phyloP scores from a whole-genome alignment of 2,797 vertebrate genomes.

The Onychomys leucogaster region DNA sequence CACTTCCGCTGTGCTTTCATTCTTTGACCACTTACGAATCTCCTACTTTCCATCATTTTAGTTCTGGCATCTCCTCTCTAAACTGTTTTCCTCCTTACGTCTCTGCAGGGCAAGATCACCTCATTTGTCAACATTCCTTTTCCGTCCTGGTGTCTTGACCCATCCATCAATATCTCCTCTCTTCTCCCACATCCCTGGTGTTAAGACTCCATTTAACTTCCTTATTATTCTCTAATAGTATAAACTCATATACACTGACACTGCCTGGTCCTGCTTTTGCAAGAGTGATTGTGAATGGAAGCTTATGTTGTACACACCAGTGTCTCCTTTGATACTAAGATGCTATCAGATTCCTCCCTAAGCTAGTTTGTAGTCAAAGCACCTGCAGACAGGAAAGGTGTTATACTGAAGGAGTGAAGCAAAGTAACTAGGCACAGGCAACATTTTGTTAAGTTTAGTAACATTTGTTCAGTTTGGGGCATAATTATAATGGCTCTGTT shows the following conservation, averaged over 20 bases:
- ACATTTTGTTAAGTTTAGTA: slow-evolving; percentile 3
- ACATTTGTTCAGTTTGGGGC: slow-evolving; percentile 2
- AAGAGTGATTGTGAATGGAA: neutral
- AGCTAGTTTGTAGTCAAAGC: neutral
- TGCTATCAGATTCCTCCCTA: neutral
- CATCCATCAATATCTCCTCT: neutral
- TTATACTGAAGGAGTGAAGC: neutral
- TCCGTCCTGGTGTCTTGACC: neutral
- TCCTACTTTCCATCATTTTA: neutral
- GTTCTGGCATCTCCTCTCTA: fast-evolving
- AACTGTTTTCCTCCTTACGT: neutral
- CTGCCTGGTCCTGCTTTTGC: neutral
- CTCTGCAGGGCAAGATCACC: neutral
- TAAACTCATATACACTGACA: neutral
- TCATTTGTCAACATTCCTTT: neutral
- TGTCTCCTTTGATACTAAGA: neutral
- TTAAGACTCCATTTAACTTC: neutral
- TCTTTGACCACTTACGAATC: neutral
- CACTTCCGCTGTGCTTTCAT: neutral
- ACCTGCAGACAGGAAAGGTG: neutral
- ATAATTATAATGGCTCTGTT: neutral
- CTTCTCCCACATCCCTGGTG: neutral
- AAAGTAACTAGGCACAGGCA: neutral
- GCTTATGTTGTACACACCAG: neutral
- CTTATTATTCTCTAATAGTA: neutral